Conservation (phyloP, 2,888 invertebrate genomes). For the Ephialtes manifestator region DNA sequence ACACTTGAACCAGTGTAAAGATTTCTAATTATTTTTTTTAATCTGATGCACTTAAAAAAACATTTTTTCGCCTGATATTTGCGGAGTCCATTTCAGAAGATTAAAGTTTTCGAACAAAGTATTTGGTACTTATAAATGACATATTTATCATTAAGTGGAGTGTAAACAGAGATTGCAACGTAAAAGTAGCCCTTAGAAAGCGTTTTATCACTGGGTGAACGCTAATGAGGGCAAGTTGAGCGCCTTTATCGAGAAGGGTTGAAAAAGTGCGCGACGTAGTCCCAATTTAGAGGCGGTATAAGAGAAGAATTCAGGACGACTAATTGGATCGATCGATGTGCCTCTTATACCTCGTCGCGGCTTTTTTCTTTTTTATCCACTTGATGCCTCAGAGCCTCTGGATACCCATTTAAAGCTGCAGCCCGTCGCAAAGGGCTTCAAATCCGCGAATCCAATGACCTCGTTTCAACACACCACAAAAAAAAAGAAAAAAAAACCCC, state of each 20-base stretch:
- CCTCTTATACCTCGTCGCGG: slow-evolving; percentile 38
- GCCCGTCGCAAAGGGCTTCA: slow-evolving; percentile 66
- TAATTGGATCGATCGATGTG: slow-evolving; percentile 66
- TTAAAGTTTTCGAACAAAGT: too few relatives aligned
- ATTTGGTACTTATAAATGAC: too few relatives aligned
- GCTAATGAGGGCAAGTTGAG: slow-evolving; percentile 4
- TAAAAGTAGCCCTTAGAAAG: neutral
- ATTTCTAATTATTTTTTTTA: too few relatives aligned
- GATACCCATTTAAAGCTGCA: slow-evolving; percentile 67
- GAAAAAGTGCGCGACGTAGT: slow-evolving; percentile 31
- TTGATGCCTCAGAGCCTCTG: slow-evolving; percentile 15
- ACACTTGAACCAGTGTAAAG: too few relatives aligned
- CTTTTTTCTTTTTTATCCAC: slow-evolving; percentile 20
- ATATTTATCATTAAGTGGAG: too few relatives aligned
- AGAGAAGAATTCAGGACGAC: slow-evolving; percentile 56
- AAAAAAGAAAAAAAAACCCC: slow-evolving; percentile 27
- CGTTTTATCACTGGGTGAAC: neutral
- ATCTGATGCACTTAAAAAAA: too few relatives aligned
- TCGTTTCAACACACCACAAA: slow-evolving; percentile 27
- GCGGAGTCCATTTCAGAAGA: too few relatives aligned
- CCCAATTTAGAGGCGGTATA: slow-evolving; percentile 41
- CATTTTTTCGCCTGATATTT: too few relatives aligned
- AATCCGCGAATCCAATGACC: slow-evolving; percentile 60
- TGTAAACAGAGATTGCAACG: neutral
- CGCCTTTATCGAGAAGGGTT: neutral